These are phyloP conservation scores for Calidris pugnax DNA, from an alignment of 2,113 vertebrate genomes.

Conservation along the genomic window DNA sequence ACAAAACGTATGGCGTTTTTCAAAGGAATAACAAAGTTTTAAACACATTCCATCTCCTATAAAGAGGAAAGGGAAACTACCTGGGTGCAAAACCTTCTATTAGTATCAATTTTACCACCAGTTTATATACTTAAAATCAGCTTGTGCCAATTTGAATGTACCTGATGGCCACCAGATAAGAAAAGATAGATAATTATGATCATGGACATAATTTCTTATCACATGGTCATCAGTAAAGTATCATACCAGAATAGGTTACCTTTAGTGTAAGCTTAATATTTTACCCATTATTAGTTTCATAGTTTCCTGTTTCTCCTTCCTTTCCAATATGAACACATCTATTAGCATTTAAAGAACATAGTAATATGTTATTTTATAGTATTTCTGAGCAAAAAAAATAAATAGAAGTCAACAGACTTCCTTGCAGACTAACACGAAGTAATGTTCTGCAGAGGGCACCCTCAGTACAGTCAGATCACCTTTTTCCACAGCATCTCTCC, in stretches of 20 bases:
- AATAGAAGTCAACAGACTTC: background rate
- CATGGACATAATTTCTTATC: background rate
- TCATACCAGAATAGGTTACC: background rate
- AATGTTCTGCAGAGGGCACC: constrained; percentile 73
- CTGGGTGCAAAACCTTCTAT: background rate
- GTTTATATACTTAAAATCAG: background rate
- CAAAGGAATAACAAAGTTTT: background rate
- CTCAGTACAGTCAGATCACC: constrained; percentile 47
- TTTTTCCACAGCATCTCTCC: background rate
- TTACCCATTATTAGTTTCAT: background rate
- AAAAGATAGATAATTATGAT: background rate
- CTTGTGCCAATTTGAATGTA: background rate
- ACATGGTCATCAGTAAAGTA: background rate
- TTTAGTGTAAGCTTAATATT: background rate
- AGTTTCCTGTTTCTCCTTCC: background rate
- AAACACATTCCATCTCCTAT: background rate
- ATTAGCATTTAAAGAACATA: background rate
- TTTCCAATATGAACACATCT: background rate
- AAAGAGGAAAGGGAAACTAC: background rate
- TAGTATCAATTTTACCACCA: background rate
- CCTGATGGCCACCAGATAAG: background rate
- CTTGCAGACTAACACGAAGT: background rate
- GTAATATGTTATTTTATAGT: accelerated
- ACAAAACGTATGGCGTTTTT: background rate
- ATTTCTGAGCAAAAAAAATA: background rate